Evolutionary conservation across 2,888 invertebrate species (phyloP), one percentile per base, ranked within the genome.

Genomic region (Dicyrtomina minuta): DNA sequence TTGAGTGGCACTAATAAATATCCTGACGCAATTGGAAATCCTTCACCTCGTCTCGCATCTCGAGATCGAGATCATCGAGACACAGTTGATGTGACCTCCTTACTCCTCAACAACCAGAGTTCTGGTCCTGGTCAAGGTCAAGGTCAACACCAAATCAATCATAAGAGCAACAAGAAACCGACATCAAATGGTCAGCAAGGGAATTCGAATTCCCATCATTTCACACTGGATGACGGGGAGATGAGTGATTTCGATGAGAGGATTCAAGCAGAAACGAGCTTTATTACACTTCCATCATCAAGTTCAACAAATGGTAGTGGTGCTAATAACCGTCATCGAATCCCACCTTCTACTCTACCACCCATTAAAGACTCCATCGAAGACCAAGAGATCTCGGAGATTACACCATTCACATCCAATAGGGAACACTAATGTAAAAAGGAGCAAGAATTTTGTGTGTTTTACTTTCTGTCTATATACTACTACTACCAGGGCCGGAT

Each of bases 201-300:
- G 6, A 60, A 60, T 10, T 12, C 8, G 17, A 26, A 66, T 43
- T 55, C 44, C 24, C 22, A 24, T 17, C 13, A 39, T 20, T 6
- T 73, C 8, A 73, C 27, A 61, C 71, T n/a, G n/a, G 75, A 55
- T 61, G 71, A 58, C 17, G 39, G 24, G n/a, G 60, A 60, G n/a
- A 53, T 51, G 17, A 51, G 41, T 27, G 56, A 43, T 20, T 13
- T 39, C 20, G 64, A 59, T 71, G 64, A 64, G 12, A 13, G 64
- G 12, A 22, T 43, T 20, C 33, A 53, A 15, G 77, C 72, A 0
- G 77, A 77, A 60, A 77, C 77, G 6, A 75, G 74, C 60, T 75
- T 77, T 51, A 75, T 77, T 59, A 49, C 65, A 10, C 59, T 64
- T 46, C 65, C 68, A 2, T 39, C 24, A 10, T 22, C 55, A n/a